phyloP scores from a whole-genome alignment of 2,797 vertebrate species.

The Danionella dracula region DNA sequence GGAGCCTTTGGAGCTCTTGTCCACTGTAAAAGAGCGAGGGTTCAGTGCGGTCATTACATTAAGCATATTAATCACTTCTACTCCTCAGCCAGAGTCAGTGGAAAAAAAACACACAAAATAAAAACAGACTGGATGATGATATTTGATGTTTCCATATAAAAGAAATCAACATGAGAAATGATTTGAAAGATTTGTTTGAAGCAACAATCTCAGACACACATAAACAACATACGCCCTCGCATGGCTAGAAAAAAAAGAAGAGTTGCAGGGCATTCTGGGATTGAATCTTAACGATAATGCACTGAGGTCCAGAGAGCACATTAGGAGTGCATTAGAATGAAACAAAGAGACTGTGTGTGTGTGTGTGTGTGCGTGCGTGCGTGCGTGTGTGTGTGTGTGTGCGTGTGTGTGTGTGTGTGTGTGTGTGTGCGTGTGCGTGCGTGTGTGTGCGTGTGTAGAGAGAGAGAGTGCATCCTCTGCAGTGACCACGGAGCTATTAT shows the following conservation, averaged over 20 bases:
- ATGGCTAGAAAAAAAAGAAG: not conserved
- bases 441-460: constrained; percentile 35
- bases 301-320: constrained; percentile 28
- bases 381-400: constrained; percentile 15
- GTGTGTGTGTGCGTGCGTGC: constrained; percentile 18
- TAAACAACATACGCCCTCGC: constrained; percentile 52
- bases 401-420: constrained; percentile 5
- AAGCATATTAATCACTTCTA: constrained; percentile 48
- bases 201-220: constrained; percentile 9
- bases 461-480: constrained; percentile 49
- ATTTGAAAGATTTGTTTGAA: constrained; percentile 5
- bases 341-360: not conserved
- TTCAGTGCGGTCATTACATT: constrained; percentile 50
- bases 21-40: constrained; percentile 60
- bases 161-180: constrained; percentile 4
- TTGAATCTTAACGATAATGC: constrained; percentile 43
- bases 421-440: constrained; percentile 16
- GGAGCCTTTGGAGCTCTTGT: constrained; percentile 56
- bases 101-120: no score
- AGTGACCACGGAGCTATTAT: no score
- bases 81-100: not conserved
- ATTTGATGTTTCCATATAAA: not conserved
- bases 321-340: constrained; percentile 33
- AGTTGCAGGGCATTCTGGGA: constrained; percentile 61
- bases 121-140: not conserved